phyloP scores from a whole-genome alignment of 2,113 vertebrate species.

The Fukomys damarensis region DNA sequence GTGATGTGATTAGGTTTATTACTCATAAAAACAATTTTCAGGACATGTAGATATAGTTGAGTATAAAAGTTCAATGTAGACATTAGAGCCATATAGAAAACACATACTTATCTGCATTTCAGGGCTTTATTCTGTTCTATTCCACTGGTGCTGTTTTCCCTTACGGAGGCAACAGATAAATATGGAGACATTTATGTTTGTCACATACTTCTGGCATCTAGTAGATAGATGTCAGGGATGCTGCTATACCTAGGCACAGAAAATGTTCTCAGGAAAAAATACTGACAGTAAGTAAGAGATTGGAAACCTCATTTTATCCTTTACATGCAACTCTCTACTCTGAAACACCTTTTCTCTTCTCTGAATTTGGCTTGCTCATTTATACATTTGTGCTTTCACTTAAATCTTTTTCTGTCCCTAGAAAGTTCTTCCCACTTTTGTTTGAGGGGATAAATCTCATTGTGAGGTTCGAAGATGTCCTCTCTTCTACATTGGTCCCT shows the following conservation, averaged over 20 bases:
- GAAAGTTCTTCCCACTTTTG: background rate
- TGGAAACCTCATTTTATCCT: background rate
- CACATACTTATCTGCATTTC: background rate
- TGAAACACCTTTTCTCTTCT: background rate
- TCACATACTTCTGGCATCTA: background rate
- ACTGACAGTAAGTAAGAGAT: fast-evolving
- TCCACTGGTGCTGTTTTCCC: background rate
- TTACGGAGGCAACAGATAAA: background rate
- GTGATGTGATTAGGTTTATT: background rate
- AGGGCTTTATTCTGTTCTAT: background rate
- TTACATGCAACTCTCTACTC: fast-evolving
- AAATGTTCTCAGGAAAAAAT: too few species aligned
- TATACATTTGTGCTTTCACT: background rate
- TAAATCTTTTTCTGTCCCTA: background rate
- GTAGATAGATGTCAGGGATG: background rate
- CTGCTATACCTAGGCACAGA: background rate
- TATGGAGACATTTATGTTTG: background rate
- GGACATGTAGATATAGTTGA: background rate
- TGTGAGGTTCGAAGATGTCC: background rate
- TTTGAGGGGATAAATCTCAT: background rate
- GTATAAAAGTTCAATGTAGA: background rate
- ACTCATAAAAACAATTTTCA: background rate
- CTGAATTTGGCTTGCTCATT: background rate
- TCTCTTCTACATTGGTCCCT: background rate
- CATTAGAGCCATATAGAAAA: background rate